Conservation (phyloP, 37 sponge, comb jelly and placozoan genomes). For the Mnemiopsis leidyi region DNA sequence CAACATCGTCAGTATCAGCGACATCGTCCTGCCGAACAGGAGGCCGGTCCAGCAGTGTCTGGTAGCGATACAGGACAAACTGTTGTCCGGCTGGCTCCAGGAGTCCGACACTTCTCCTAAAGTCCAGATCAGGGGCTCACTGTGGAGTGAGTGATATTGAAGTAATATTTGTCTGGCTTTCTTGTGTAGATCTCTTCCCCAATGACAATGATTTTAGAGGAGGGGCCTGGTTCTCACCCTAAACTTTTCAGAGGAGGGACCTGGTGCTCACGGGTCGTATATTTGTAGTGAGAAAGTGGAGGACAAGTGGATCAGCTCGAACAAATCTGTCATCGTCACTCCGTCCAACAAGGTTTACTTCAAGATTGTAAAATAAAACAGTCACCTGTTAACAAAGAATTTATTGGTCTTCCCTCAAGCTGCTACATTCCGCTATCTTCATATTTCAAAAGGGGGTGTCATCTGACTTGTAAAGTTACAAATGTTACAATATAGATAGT, state of each 20-base stretch:
- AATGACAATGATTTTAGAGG: too few species aligned
- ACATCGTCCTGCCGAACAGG: not conserved
- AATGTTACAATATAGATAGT: too few species aligned
- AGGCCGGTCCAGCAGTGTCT: conserved; percentile 1
- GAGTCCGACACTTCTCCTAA: not conserved
- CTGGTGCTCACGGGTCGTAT: not conserved
- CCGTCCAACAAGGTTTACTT: conserved; percentile 49
- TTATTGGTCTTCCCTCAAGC: too few species aligned
- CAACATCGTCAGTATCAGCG: conserved; percentile 62
- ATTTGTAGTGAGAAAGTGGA: not conserved
- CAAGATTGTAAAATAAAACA: too few species aligned
- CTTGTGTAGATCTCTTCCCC: too few species aligned
- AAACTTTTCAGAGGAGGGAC: conserved; percentile 40
- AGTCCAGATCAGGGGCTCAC: conserved; percentile 46
- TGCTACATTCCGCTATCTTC: too few species aligned
- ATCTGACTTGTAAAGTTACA: too few species aligned
- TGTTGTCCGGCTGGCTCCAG: conserved; percentile 52
- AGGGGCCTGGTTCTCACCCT: too few species aligned
- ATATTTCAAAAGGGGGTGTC: too few species aligned
- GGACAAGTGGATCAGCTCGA: conserved; percentile 44
- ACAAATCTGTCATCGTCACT: conserved; percentile 1
- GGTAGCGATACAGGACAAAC: conserved; percentile 33
- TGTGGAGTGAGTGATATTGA: conserved; percentile 33
- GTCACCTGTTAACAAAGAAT: too few species aligned
- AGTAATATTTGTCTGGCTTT: too few species aligned